Base-by-base conservation (phyloP, 2,888 invertebrate species). In the Drosophila pseudotalamancana region DNA sequence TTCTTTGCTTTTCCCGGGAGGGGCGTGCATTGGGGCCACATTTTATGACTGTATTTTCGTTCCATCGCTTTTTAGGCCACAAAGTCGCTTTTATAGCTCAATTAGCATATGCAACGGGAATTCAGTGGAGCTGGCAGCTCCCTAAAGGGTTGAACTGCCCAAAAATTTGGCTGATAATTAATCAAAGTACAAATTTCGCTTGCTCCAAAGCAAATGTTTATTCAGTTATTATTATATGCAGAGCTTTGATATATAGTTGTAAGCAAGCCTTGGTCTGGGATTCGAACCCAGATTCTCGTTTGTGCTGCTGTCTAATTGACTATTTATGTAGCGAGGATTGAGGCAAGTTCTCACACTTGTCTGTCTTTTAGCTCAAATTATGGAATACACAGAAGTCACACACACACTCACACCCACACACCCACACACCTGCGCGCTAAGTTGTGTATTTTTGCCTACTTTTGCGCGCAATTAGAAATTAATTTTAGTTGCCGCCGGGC, bases 391-490 rank as follows among this genome's bases (percentile, higher is more conserved):
- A n/a, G n/a, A n/a, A n/a, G n/a, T n/a, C n/a, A n/a, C n/a, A n/a
- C 39, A 23, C 3, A 8, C 21, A 18, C 9, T 1, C 32, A 34
- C 21, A 46, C 12, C 16, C 6, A 8, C 9, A 4, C 12, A 39
- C 8, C 12, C 1, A 2, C 6, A 6, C 21, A 2, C 23, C 18
- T 8, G 1, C 54, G n/a, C 34, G 23, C 29, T 46, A 27, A 40
- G n/a, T 14, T 32, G 40, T 54, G 49, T 51, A 29, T 57, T 60
- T 45, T 83, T 80, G 80, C 81, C 80, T 80, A 82, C 74, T 77
- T 76, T 73, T 84, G 77, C 69, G 77, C 76, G 80, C 84, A 88
- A 88, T 87, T 87, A 80, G 86, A 87, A 87, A 88, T 88, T 87
- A 88, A 87, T 88, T 87, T 85, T 67, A 65, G 51, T 55, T 65